Base-by-base conservation (phyloP, 2,888 invertebrate species). In the Tiphia femorata region DNA sequence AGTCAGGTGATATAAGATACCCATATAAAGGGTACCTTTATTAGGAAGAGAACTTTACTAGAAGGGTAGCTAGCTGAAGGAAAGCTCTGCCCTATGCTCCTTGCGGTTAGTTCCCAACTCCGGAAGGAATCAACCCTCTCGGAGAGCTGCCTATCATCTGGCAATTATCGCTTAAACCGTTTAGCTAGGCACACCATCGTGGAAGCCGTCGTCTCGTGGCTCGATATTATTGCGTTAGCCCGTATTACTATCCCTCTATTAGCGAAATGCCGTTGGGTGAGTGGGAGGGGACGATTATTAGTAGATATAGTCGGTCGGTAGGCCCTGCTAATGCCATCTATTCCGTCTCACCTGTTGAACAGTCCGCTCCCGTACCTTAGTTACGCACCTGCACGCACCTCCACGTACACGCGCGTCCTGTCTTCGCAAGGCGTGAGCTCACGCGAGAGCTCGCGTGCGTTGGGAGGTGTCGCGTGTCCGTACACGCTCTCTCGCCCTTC, bases 321-420 rank as follows among this genome's bases (percentile, higher is more conserved):
- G 17, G 63, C 63, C 72, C 33, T 33, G 12, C 78, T 78, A 77
- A 80, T 77, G 63, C 76, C 73, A 64, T 70, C 69, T 72, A 68
- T 76, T 73, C 77, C 72, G n/a, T n/a, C 71, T 81, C 81, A 82
- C 82, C 82, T 82, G 82, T 82, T 82, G 82, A 81, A 70, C 77
- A 62, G 52, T 49, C 58, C 40, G 49, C 48, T 46, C 44, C 20
- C 42, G 62, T 58, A 42, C 29, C 52, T 52, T 58, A 55, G 61
- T 58, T 58, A 65, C 68, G 67, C 71, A 67, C 66, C 65, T 58
- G 59, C 51, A 67, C 58, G 58, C 66, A 56, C 53, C 41, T n/a
- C n/a, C n/a, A 35, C 44, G 33, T 30, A 12, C 27, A 16, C 27
- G 42, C 42, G 42, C 27, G 27, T 25, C n/a, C n/a, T n/a, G n/a